A percentile compares a stretch with the other conserved stretches of the same genome.
Conservation (phyloP, 2,113 vertebrate species). For the Phasianus colchicus region DNA sequence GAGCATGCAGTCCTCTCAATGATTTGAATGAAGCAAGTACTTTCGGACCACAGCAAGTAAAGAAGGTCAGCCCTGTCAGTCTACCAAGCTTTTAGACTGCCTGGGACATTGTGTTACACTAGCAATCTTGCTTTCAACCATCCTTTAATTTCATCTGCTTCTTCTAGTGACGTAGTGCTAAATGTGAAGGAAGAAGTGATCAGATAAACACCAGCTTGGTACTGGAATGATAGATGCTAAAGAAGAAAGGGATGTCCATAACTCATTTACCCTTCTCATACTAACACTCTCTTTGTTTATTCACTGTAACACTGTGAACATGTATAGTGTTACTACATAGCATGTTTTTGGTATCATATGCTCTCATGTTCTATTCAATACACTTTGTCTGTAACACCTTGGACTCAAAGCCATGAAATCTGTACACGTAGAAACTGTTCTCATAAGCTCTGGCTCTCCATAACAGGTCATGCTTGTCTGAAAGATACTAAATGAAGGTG, state of each 20-base stretch:
- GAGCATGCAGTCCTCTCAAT: background rate
- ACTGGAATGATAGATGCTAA: background rate
- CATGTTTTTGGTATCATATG: rapidly evolving
- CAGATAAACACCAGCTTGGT: background rate
- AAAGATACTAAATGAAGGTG: background rate
- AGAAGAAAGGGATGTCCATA: background rate
- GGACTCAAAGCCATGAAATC: background rate
- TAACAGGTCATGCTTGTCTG: background rate
- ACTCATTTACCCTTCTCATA: background rate
- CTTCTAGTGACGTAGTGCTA: background rate
- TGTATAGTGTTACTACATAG: background rate
- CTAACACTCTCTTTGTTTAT: background rate
- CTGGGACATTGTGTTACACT: background rate
- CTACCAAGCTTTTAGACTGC: background rate
- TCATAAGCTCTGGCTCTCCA: background rate
- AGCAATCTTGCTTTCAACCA: background rate
- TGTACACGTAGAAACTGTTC: background rate
- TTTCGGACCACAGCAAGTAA: background rate
- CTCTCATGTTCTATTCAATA: background rate
- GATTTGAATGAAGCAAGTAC: background rate
- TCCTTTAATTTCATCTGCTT: background rate
- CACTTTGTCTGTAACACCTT: background rate
- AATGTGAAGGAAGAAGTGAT: background rate
- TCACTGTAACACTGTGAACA: background rate
- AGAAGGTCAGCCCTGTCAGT: background rate